Percentiles rank a stretch among this genome's conserved stretches.
Conservation (phyloP, 2,113 vertebrate genomes). For the Piliocolobus tephrosceles region DNA sequence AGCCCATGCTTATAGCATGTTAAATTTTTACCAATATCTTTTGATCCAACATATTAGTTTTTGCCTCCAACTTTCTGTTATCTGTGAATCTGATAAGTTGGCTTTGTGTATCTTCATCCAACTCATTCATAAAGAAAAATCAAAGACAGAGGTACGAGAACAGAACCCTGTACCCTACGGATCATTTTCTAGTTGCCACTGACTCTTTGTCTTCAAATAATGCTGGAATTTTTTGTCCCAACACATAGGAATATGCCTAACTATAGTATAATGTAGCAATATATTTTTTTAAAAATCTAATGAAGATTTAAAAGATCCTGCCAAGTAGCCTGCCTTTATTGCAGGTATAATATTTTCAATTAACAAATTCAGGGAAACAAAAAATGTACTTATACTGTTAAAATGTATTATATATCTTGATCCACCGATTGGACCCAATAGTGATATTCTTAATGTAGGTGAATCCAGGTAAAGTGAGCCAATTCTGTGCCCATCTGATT, state of each 20-base stretch:
- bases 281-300: not conserved
- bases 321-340: not conserved
- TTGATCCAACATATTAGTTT: not conserved
- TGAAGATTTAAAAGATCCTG: not conserved
- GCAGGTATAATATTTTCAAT: not conserved
- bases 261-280: not conserved
- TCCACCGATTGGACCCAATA: not conserved
- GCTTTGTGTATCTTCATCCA: not conserved
- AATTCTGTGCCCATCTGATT: not conserved
- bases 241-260: not conserved
- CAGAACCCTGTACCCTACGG: not conserved
- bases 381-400: not conserved
- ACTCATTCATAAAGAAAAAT: not conserved
- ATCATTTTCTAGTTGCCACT: not conserved
- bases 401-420: not conserved
- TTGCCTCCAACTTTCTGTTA: not conserved
- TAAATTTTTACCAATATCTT: not conserved
- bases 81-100: not conserved
- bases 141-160: not conserved
- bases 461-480: not conserved
- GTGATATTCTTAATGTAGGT: not conserved
- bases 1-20: not conserved
- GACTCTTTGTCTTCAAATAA: not conserved
- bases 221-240: not conserved
- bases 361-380: not conserved